These are phyloP conservation scores for Megathymus violae DNA, from an alignment of 1,140 invertebrate species.

Conservation along the genomic window DNA sequence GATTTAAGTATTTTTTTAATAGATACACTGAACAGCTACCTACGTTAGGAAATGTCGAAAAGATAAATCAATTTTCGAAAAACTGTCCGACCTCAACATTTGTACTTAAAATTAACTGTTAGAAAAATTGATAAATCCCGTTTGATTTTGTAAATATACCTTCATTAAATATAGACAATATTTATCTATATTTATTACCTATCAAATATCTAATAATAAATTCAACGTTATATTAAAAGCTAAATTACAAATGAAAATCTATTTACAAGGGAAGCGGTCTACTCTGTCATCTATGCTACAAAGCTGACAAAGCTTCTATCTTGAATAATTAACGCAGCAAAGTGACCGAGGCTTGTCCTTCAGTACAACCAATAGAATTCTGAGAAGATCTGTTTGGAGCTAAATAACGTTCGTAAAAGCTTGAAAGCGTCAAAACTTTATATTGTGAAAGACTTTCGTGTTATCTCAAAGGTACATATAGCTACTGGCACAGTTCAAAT, in stretches of 20 bases:
- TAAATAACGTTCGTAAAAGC: not conserved
- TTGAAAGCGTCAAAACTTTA: no score
- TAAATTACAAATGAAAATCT: constrained; percentile 30
- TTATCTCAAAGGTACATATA: no score
- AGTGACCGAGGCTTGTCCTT: constrained; percentile 33
- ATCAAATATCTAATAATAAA: constrained; percentile 18
- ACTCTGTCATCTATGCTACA: constrained; percentile 27
- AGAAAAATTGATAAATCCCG: no score
- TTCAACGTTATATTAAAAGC: constrained; percentile 18
- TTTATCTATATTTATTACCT: no score
- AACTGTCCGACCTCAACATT: no score
- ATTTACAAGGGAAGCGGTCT: constrained; percentile 21
- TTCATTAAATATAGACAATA: constrained; percentile 6
- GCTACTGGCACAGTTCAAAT: no score
- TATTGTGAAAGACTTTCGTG: no score
- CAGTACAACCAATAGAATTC: constrained; percentile 21
- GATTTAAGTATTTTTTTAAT: no score
- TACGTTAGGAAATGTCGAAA: no score
- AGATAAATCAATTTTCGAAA: no score
- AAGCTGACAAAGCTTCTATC: constrained; percentile 27
- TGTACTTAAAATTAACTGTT: no score
- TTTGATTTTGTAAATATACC: constrained; percentile 27
- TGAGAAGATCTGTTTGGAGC: constrained; percentile 3
- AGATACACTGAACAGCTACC: no score
- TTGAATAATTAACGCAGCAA: constrained; percentile 33